Conservation (phyloP, 2,888 invertebrate species). For the Podabrus alpinus region DNA sequence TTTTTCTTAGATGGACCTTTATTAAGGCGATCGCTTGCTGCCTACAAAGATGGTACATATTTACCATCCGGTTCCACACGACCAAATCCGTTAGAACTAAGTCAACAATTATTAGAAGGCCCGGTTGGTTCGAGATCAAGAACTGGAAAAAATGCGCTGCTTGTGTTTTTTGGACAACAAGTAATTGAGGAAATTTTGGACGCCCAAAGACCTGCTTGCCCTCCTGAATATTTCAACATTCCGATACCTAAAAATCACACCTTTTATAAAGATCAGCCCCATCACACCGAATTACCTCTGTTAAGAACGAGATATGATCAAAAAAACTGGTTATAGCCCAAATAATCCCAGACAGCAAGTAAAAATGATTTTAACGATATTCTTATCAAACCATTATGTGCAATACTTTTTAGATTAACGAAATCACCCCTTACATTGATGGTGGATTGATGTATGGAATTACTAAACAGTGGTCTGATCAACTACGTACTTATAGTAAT, state of each 20-base stretch:
- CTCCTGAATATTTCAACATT: constrained; percentile 65
- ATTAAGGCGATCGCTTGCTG: constrained; percentile 59
- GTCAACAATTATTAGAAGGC: constrained; percentile 57
- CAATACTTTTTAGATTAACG: constrained; percentile 58
- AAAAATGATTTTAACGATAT: neutral
- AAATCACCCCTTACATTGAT: constrained; percentile 65
- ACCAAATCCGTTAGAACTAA: constrained; percentile 60
- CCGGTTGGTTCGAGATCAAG: constrained; percentile 52
- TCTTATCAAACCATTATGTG: neutral
- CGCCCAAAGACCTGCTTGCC: constrained; percentile 64
- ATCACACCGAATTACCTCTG: constrained; percentile 58
- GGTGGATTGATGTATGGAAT: constrained; percentile 65
- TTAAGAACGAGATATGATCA: constrained; percentile 61
- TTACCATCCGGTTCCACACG: constrained; percentile 56
- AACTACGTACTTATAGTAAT: constrained; percentile 56
- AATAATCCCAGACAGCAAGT: constrained; percentile 67
- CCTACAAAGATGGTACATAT: constrained; percentile 63
- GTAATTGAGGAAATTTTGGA: constrained; percentile 67
- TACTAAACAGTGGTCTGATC: constrained; percentile 63
- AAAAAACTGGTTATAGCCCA: constrained; percentile 60
- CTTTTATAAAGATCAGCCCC: constrained; percentile 41
- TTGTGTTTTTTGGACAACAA: constrained; percentile 67
- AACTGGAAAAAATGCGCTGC: constrained; percentile 60
- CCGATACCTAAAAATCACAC: constrained; percentile 56
- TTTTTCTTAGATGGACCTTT: constrained; percentile 57